Conservation (phyloP, 2,888 invertebrate genomes). For the Autographa pulchrina region DNA sequence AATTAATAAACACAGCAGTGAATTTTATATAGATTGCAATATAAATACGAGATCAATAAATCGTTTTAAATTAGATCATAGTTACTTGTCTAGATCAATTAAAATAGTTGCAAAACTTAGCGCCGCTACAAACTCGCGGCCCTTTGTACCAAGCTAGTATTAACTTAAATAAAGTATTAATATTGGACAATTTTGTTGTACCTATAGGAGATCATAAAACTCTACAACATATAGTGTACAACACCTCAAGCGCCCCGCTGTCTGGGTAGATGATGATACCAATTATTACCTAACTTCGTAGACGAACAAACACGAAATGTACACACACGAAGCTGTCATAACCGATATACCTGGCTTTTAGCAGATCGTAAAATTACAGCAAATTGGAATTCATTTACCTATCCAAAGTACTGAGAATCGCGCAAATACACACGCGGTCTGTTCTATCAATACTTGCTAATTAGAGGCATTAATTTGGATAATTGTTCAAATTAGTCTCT, state of each 20-base stretch:
- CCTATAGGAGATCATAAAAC: conserved; percentile 8
- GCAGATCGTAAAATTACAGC: conserved; percentile 64
- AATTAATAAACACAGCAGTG: not conserved
- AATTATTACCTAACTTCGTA: conserved; percentile 56
- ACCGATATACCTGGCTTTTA: conserved; percentile 57
- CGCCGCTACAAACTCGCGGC: not conserved
- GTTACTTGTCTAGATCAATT: not conserved
- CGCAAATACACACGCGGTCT: conserved; percentile 51
- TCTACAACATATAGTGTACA: conserved; percentile 28
- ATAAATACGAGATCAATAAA: not conserved
- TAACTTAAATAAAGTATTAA: not conserved
- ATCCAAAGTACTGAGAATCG: conserved; percentile 46
- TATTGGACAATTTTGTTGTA: too few relatives aligned
- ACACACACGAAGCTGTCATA: conserved; percentile 45
- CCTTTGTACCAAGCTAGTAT: too few relatives aligned
- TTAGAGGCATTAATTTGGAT: conserved; percentile 73
- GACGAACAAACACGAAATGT: conserved; percentile 54
- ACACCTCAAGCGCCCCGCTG: conserved; percentile 71
- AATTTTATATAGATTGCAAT: not conserved
- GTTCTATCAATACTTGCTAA: conserved; percentile 68
- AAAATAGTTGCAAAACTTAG: not conserved
- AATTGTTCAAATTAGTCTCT: conserved; percentile 77
- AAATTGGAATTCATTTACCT: conserved; percentile 50
- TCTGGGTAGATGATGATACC: conserved; percentile 63
- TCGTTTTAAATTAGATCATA: not conserved